Percentiles rank a stretch among this genome's conserved stretches.
Conservation (phyloP, 92 coral and sea anemone genomes). For the Phenganax stokvisi region DNA sequence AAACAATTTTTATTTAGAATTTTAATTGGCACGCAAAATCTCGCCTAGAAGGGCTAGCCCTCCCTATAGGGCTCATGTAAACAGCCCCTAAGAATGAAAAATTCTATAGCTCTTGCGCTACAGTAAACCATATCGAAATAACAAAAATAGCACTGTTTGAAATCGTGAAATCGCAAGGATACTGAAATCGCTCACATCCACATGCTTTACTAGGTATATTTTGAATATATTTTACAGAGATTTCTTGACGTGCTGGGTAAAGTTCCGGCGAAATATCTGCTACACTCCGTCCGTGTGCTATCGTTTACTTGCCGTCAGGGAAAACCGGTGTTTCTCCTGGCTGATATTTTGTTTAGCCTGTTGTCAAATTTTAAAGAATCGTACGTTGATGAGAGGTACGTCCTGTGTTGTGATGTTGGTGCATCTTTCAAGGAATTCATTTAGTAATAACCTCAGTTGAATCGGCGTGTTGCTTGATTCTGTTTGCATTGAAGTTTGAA, state of each 20-base stretch:
- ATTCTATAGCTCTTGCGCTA: too few species aligned
- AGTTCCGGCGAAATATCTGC: conserved; percentile 52
- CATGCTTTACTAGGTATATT: background rate
- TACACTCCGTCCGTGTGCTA: conserved; percentile 55
- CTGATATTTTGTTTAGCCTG: conserved; percentile 56
- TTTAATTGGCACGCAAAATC: too few species aligned
- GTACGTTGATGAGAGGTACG: conserved; percentile 22
- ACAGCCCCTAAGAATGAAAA: too few species aligned
- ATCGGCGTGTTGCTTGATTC: too few species aligned
- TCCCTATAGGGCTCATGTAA: too few species aligned
- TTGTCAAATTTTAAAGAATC: conserved; percentile 45
- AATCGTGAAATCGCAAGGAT: too few species aligned
- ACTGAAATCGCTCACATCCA: background rate
- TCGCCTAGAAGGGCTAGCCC: too few species aligned
- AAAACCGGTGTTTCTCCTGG: conserved; percentile 72
- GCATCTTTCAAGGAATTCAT: background rate
- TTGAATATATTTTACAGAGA: conserved; percentile 48
- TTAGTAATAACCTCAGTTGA: background rate
- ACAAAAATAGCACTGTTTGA: too few species aligned
- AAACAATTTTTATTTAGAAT: too few species aligned
- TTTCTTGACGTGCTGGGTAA: conserved; percentile 51
- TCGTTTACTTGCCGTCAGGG: conserved; percentile 57
- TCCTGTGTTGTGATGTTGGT: background rate
- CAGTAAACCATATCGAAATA: too few species aligned
- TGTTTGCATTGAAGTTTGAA: background rate